Evolutionary conservation across 2,888 invertebrate species (phyloP).

Genomic region (Myopa tessellatipennis): DNA sequence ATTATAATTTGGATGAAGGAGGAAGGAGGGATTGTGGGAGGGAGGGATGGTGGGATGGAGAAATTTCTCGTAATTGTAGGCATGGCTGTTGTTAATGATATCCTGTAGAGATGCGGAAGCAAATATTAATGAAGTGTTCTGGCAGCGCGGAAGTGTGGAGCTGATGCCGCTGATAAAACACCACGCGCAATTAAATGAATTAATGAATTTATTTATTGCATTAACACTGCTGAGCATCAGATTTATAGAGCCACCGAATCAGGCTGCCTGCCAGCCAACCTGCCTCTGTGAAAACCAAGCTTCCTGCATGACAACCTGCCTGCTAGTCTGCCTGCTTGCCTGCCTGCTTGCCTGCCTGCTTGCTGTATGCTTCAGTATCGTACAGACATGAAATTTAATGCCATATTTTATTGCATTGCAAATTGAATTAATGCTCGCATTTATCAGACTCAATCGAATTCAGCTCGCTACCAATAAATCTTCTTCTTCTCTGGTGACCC

Average conservation of each 20-base stretch:
- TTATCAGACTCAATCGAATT: conserved; percentile 22
- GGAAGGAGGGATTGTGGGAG: not conserved
- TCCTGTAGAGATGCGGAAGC: conserved; percentile 3
- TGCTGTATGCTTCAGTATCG: too few species aligned
- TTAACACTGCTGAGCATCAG: not conserved
- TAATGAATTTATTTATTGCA: conserved; percentile 30
- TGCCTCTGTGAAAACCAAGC: not conserved
- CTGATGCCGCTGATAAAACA: conserved; percentile 20
- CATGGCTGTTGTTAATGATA: not conserved
- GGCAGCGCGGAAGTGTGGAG: not conserved
- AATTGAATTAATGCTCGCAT: conserved; percentile 31
- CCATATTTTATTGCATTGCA: conserved; percentile 31
- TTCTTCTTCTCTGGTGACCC: not conserved
- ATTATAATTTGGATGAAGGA: not conserved
- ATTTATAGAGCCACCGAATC: not conserved
- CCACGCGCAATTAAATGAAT: conserved; percentile 27
- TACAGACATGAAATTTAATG: not conserved
- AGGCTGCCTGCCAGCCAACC: not conserved
- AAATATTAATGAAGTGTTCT: conserved; percentile 14
- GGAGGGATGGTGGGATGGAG: not conserved
- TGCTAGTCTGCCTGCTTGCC: too few species aligned
- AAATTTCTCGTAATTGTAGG: not conserved
- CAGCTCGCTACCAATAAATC: conserved; percentile 1
- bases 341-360: too few species aligned
- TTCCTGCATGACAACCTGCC: too few species aligned